A percentile compares a stretch with the other conserved stretches of the same genome.
phyloP scores from a whole-genome alignment of 2,797 vertebrate species.

The Psittacula echo region DNA sequence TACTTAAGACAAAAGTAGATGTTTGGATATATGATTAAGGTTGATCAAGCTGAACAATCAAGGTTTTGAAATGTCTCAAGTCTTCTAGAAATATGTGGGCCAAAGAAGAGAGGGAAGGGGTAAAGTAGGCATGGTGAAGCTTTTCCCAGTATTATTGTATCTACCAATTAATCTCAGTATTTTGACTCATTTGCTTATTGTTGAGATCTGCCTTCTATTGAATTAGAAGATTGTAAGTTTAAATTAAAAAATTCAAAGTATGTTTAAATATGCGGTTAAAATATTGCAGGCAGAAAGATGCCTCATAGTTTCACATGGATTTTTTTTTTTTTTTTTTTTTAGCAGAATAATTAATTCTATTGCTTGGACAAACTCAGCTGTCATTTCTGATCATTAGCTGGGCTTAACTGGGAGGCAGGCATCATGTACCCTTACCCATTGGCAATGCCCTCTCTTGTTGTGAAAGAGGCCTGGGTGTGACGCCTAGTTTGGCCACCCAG shows the following conservation, averaged over 20 bases:
- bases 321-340: neutral
- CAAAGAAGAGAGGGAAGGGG: neutral
- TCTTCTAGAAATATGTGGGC: neutral
- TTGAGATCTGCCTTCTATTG: neutral
- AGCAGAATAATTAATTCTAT: neutral
- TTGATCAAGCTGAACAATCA: neutral
- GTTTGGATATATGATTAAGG: neutral
- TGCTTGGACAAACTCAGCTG: neutral
- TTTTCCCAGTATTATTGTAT: neutral
- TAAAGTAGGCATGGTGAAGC: neutral
- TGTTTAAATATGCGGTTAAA: neutral
- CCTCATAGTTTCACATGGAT: neutral
- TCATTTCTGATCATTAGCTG: neutral
- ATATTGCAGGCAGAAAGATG: neutral
- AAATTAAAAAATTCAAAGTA: neutral
- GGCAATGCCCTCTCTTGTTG: neutral
- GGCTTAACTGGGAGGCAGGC: neutral
- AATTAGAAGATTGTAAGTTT: neutral
- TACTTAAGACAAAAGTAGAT: neutral
- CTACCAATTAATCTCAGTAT: neutral
- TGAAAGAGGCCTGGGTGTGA: neutral
- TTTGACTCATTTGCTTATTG: neutral
- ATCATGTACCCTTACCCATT: fast-evolving
- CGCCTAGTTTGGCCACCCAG: neutral
- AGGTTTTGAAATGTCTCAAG: neutral